These are phyloP conservation scores for Chaetodon auriga DNA, from an alignment of 2,113 vertebrate genomes.

Conservation along the genomic window DNA sequence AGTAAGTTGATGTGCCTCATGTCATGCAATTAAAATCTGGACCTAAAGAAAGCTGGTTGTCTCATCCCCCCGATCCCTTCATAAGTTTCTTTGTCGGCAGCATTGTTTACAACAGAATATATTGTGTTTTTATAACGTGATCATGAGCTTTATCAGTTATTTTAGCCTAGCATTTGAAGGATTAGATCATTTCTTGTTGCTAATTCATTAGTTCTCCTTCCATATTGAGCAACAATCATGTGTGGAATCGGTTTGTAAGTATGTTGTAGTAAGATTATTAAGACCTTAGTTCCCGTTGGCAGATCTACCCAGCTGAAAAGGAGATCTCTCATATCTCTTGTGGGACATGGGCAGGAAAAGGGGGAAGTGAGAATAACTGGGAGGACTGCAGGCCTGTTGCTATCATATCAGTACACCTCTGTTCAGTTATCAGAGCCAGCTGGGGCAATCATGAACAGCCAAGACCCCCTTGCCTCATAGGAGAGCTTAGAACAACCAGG, in stretches of 20 bases:
- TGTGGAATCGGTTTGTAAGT: slow-evolving; percentile 3
- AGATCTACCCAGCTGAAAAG: not conserved
- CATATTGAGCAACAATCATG: not conserved
- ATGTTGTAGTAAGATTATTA: not conserved
- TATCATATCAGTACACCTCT: slow-evolving; percentile 38
- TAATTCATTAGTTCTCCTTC: slow-evolving; percentile 4
- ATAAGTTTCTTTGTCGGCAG: not conserved
- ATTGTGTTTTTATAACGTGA: not conserved
- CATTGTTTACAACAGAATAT: not conserved
- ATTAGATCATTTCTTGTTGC: not conserved
- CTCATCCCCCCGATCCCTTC: not conserved
- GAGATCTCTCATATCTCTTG: not conserved
- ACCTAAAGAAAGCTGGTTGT: not conserved
- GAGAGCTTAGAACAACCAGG: slow-evolving; percentile 9
- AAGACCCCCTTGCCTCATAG: not conserved
- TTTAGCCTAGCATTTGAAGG: not conserved
- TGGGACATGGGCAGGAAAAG: slow-evolving; percentile 16
- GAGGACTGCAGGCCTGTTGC: not conserved
- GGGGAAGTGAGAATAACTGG: slow-evolving; percentile 50
- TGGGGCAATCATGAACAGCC: not conserved
- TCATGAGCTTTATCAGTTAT: not conserved
- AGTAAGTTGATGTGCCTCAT: not conserved
- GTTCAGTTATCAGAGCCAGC: slow-evolving; percentile 14
- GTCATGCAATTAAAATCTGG: not conserved
- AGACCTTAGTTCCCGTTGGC: not conserved